Conservation (phyloP, 2,888 invertebrate genomes). For the Yponomeuta plumbellus region DNA sequence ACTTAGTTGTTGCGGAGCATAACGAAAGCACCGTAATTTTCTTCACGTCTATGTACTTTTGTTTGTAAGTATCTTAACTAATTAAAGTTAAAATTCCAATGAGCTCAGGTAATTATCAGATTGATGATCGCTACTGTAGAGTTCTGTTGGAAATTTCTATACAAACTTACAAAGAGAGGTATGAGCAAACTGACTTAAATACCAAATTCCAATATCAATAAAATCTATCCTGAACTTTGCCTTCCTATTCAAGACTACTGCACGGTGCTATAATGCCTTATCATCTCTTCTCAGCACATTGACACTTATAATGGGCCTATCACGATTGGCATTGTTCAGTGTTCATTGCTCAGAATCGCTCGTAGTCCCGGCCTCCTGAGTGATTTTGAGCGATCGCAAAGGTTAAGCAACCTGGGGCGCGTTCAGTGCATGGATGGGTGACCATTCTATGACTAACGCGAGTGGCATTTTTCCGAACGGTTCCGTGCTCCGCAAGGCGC, state of each 20-base stretch:
- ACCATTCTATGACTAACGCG: no score
- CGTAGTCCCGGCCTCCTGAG: no score
- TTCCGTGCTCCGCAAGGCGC: no score
- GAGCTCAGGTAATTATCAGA: neutral
- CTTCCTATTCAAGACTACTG: neutral
- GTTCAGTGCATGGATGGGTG: no score
- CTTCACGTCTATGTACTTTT: neutral
- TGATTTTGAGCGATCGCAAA: no score
- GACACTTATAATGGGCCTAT: neutral
- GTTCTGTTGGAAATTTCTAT: neutral
- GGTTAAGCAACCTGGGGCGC: no score
- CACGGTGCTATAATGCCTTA: neutral
- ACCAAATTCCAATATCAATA: neutral
- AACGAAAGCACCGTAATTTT: neutral
- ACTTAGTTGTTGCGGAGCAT: neutral
- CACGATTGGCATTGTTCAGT: no score
- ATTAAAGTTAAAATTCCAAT: no score
- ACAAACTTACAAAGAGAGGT: neutral
- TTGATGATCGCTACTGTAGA: neutral
- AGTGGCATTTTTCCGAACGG: no score
- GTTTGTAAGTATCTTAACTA: no score
- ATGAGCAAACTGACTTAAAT: neutral
- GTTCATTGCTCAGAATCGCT: no score
- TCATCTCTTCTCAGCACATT: neutral
- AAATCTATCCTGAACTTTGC: neutral